A percentile compares a stretch with the other conserved stretches of the same genome.
Conservation (phyloP, 2,888 invertebrate genomes). For the Pecten maximus region DNA sequence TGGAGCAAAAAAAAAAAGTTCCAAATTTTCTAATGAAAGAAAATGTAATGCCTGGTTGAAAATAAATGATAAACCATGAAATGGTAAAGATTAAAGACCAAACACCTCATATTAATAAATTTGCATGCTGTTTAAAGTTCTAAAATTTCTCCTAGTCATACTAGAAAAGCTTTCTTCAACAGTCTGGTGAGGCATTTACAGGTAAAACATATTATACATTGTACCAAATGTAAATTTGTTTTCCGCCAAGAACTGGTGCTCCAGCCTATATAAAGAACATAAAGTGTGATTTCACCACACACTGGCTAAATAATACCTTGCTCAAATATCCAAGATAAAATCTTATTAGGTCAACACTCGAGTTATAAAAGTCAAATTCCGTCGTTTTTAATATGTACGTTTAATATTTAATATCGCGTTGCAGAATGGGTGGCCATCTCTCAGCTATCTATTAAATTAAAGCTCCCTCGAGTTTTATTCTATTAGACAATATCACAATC, state of each 20-base stretch:
- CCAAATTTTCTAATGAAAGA: background rate
- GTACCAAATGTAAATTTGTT: slow-evolving; percentile 19
- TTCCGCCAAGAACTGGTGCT: background rate
- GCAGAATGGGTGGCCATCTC: background rate
- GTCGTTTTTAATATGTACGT: background rate
- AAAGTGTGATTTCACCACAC: background rate
- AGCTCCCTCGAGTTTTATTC: background rate
- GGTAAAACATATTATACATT: background rate
- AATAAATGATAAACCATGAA: background rate
- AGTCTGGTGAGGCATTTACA: background rate
- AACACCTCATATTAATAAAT: background rate
- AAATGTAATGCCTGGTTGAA: background rate
- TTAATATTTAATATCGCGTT: background rate
- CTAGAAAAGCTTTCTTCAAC: background rate
- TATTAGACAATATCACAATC: too few relatives aligned
- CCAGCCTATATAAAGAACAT: slow-evolving; percentile 5
- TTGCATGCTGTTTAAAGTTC: background rate
- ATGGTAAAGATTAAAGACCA: background rate
- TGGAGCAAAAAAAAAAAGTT: background rate
- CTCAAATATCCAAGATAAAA: slow-evolving; percentile 23
- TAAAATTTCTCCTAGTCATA: background rate
- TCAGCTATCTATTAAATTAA: background rate
- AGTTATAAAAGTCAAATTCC: slow-evolving; percentile 23
- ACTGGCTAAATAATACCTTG: background rate
- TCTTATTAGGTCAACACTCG: background rate